Evolutionary conservation across 37 sponge, comb jelly and placozoan genomes (phyloP).

Genomic region (Halichondria panicea): DNA sequence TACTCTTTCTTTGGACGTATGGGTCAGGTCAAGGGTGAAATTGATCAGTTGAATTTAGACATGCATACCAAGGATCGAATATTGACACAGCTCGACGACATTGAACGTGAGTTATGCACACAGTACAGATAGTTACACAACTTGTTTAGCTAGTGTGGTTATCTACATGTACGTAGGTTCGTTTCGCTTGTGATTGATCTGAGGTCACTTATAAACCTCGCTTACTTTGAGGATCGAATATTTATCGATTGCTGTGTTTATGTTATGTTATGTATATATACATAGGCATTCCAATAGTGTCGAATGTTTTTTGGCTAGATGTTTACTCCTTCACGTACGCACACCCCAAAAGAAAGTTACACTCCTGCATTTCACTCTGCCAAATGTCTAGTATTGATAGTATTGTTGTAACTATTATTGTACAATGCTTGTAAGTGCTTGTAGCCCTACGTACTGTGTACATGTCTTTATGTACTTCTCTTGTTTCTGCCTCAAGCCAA

Average conservation of each 20-base stretch:
- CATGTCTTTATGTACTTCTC: too few species aligned
- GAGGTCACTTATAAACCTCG: not conserved
- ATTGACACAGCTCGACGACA: constrained; percentile 29
- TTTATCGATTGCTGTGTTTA: not conserved
- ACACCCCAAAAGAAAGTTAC: too few species aligned
- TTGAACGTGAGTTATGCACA: constrained; percentile 42
- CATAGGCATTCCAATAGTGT: not conserved
- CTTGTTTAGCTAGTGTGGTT: not conserved
- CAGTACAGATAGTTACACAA: too few species aligned
- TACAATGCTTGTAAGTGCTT: too few species aligned
- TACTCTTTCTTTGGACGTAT: constrained; percentile 43
- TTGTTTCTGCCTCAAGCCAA: too few species aligned
- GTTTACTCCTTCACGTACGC: too few species aligned
- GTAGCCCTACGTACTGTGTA: too few species aligned
- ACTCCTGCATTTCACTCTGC: too few species aligned
- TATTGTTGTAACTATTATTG: too few species aligned
- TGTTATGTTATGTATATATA: not conserved
- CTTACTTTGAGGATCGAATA: not conserved
- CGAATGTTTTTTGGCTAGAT: too few species aligned
- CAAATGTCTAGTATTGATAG: too few species aligned
- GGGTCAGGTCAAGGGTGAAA: constrained; percentile 8
- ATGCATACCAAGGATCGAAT: constrained; percentile 5
- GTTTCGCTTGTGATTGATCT: not conserved
- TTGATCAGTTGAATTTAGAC: constrained; percentile 17
- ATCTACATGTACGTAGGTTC: not conserved